phyloP scores from a whole-genome alignment of 1,140 invertebrate genomes.

The Drosophila teissieri region DNA sequence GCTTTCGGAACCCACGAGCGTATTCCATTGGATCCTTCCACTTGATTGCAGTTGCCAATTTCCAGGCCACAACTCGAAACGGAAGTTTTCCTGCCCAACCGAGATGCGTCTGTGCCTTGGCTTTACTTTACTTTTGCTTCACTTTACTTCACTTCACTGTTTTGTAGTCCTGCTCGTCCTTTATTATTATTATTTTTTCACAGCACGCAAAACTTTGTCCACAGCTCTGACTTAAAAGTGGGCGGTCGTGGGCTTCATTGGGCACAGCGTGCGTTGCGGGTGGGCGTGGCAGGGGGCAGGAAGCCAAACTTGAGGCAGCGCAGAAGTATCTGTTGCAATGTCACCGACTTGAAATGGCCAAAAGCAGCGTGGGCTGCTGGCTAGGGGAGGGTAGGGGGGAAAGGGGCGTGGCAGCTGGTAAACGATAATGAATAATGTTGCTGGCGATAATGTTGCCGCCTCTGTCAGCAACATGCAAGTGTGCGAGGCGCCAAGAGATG shows the following conservation, averaged over 20 bases:
- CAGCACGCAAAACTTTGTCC: slow-evolving; percentile 69
- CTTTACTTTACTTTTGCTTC: slow-evolving; percentile 23
- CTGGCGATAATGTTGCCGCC: slow-evolving; percentile 74
- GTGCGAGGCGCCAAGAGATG: slow-evolving; percentile 6
- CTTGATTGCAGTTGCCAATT: slow-evolving; percentile 61
- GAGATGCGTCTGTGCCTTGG: slow-evolving; percentile 42
- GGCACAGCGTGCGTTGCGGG: not conserved
- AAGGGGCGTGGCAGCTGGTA: slow-evolving; percentile 15
- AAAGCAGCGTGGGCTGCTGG: not conserved
- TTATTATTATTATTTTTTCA: slow-evolving; percentile 51
- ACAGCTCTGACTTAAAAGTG: slow-evolving; percentile 57
- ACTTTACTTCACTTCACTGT: not conserved
- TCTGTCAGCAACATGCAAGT: slow-evolving; percentile 48
- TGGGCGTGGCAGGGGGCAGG: slow-evolving; percentile 6
- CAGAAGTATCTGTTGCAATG: slow-evolving; percentile 74
- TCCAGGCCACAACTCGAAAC: slow-evolving; percentile 67
- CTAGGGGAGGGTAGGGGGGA: not conserved
- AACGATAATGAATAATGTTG: slow-evolving; percentile 78
- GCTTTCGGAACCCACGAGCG: slow-evolving; percentile 1
- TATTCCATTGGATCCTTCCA: slow-evolving; percentile 30
- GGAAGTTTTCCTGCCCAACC: slow-evolving; percentile 70
- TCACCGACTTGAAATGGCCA: slow-evolving; percentile 70
- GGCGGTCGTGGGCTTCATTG: slow-evolving; percentile 10
- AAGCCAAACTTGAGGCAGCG: slow-evolving; percentile 59
- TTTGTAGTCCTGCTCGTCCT: slow-evolving; percentile 7